Evolutionary conservation across 1,140 invertebrate species (phyloP), one percentile per base, ranked within the genome.

Genomic region (Drosophila trapezifrons): DNA sequence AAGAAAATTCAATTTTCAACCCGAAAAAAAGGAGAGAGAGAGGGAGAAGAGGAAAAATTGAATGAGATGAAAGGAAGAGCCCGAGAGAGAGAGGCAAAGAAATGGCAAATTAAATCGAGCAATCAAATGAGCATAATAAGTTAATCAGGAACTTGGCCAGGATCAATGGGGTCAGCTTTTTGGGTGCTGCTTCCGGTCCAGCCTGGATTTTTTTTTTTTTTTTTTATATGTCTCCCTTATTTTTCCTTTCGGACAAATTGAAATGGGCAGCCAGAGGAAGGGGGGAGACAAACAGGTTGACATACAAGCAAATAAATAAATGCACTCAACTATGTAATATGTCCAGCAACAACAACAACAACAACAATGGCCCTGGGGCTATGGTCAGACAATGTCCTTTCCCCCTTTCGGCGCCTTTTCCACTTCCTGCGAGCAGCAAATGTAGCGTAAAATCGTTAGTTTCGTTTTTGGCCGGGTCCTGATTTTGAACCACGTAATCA

Each of bases 51-150:
- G 18, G 32, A 69, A 54, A 58, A 38, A 57, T 22, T n/a, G 42
- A 38, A 56, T 62, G 35, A 52, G 42, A 69, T 49, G 47, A 46
- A 35, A 35, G 51, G 18, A 37, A 37, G 18, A 22, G 20, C 13
- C 29, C 29, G 22, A 25, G 3, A 29, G 9, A 29, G 27, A 29
- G 27, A 32, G 40, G 9, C 32, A 55, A 71, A 57, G 80, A 72
- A 76, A 78, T 79, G 79, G 83, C 70, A 83, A 87, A 87, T 83
- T 83, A 87, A 87, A 89, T 87, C 84, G 83, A 83, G 83, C 83
- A 87, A 87, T 87, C 83, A 87, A 87, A 87, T 89, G 83, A 87
- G 86, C 83, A 89, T 87, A 87, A 87, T 87, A 89, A 86, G 83
- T 87, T 87, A 87, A 87, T 87, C 83, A 87, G 87, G 84, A 89